These are phyloP conservation scores for Acropora yongei DNA, from an alignment of 64 coral and sea anemone genomes.

Conservation along the genomic window DNA sequence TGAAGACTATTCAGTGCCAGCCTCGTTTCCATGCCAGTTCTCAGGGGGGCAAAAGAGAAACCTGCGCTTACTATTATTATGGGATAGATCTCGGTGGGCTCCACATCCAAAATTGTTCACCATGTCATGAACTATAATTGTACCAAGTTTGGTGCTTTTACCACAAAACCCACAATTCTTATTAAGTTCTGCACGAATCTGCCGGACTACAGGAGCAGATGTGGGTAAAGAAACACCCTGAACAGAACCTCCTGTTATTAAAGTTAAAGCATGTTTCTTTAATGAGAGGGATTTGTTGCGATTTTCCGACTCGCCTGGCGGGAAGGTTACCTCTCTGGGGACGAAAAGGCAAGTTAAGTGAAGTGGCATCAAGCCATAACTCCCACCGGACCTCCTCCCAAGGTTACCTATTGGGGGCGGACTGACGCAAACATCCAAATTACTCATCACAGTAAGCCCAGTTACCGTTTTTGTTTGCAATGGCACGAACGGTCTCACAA, in stretches of 20 bases:
- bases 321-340: not conserved
- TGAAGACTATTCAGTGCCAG: too few species aligned
- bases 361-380: constrained; percentile 37
- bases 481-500: constrained; percentile 28
- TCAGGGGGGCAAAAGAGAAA: too few species aligned
- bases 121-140: too few species aligned
- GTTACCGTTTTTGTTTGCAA: constrained; percentile 33
- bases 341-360: not conserved
- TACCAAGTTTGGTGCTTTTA: too few species aligned
- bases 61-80: too few species aligned
- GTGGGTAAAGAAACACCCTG: constrained; percentile 21
- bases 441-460: constrained; percentile 29
- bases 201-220: not conserved
- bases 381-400: constrained; percentile 50
- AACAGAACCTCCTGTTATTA: not conserved
- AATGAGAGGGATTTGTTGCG: not conserved
- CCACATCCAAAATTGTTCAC: too few species aligned
- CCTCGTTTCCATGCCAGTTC: too few species aligned
- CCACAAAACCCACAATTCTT: too few species aligned
- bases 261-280: constrained; percentile 10
- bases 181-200: too few species aligned
- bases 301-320: not conserved
- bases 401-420: constrained; percentile 25
- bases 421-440: constrained; percentile 45
- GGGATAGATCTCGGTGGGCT: too few species aligned